phyloP scores from a whole-genome alignment of 2,113 vertebrate species.

The Budorcas taxicolor region DNA sequence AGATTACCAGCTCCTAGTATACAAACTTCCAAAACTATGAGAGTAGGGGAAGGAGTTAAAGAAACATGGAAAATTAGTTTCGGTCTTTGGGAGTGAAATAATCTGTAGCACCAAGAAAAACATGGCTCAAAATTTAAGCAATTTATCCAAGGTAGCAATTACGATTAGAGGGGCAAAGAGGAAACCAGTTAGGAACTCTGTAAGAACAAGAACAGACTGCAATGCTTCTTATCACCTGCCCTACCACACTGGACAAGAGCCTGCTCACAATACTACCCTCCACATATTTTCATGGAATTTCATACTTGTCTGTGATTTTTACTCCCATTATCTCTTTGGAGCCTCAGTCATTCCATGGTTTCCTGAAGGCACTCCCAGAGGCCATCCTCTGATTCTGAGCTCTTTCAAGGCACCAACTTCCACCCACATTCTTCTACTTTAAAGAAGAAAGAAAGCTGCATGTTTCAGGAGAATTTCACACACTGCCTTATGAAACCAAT shows the following conservation, averaged over 20 bases:
- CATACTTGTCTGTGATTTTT: neutral
- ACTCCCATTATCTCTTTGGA: neutral
- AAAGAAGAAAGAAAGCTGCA: neutral
- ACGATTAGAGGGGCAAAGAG: neutral
- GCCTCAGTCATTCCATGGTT: neutral
- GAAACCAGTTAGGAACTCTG: neutral
- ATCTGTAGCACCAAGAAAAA: conserved; percentile 4
- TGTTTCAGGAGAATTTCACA: neutral
- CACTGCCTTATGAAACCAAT: neutral
- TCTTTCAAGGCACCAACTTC: neutral
- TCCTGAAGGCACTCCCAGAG: neutral
- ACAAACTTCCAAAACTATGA: neutral
- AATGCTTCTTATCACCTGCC: neutral
- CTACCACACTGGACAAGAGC: neutral
- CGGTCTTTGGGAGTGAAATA: neutral
- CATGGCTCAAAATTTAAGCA: neutral
- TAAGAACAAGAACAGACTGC: neutral
- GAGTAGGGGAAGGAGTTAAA: neutral
- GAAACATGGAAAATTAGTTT: neutral
- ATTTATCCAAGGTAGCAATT: neutral
- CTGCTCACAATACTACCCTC: neutral
- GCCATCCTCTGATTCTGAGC: neutral
- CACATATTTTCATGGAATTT: neutral
- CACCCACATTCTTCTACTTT: neutral
- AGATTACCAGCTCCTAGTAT: neutral